Conservation (phyloP, 1,140 invertebrate species). For the Drosophila suzukii region DNA sequence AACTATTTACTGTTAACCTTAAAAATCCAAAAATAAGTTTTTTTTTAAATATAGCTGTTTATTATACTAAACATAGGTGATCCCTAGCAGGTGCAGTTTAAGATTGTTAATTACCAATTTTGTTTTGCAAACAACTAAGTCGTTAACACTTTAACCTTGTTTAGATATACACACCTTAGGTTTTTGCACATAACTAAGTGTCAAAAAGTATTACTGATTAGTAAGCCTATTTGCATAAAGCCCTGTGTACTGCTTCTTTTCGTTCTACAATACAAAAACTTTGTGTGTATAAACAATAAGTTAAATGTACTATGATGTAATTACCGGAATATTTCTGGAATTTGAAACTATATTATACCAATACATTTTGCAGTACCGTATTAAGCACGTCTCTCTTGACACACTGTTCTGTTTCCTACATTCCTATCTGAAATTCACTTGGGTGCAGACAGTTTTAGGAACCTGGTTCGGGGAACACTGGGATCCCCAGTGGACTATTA, state of each 20-base stretch:
- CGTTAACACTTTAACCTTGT: conserved; percentile 2
- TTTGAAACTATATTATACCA: background rate
- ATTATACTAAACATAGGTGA: too few species aligned
- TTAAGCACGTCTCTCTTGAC: background rate
- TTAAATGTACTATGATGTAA: background rate
- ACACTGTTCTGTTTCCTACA: background rate
- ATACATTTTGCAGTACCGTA: background rate
- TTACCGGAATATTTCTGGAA: background rate
- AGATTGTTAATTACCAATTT: background rate
- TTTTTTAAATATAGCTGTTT: background rate
- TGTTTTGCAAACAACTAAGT: background rate
- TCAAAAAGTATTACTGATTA: background rate
- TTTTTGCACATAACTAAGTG: background rate
- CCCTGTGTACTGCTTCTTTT: background rate
- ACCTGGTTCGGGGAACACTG: background rate
- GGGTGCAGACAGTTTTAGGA: background rate
- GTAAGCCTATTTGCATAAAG: background rate
- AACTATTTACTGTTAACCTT: background rate
- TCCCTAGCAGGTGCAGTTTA: too few species aligned
- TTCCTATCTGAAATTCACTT: background rate
- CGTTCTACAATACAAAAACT: background rate
- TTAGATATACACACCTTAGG: background rate
- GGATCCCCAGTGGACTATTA: background rate
- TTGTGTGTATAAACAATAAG: background rate
- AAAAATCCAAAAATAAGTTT: too few species aligned